These are phyloP conservation scores for Sandelia bainsii DNA, from an alignment of 2,797 vertebrate genomes.

Conservation along the genomic window DNA sequence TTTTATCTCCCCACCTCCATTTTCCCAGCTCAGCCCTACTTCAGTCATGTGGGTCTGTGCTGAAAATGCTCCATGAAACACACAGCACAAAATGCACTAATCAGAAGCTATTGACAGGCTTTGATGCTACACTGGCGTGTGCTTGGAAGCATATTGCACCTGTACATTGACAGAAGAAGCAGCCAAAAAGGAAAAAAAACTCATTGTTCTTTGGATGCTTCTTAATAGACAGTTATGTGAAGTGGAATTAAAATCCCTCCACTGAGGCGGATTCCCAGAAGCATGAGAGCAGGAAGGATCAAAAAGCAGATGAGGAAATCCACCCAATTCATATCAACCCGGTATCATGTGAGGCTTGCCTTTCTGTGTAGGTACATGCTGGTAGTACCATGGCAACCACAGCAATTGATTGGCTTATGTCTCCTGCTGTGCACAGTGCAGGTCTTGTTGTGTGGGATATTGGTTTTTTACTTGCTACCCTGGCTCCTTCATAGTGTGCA, in stretches of 20 bases:
- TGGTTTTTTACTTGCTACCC: conserved; percentile 59
- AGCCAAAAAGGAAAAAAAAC: not conserved
- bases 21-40: not conserved
- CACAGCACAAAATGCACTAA: conserved; percentile 39
- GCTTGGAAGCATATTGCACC: conserved; percentile 17
- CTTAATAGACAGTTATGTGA: conserved; percentile 8
- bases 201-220: conserved; percentile 43
- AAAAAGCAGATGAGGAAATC: conserved; percentile 63
- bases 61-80: conserved; percentile 14
- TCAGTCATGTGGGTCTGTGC: conserved; percentile 14
- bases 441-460: conserved; percentile 73
- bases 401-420: conserved; percentile 71
- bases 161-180: conserved; percentile 30
- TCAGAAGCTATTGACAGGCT: conserved; percentile 51
- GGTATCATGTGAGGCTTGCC: conserved; percentile 55
- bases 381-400: conserved; percentile 74
- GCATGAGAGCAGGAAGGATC: conserved; percentile 31
- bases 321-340: conserved; percentile 52
- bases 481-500: conserved; percentile 60
- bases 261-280: conserved; percentile 13
- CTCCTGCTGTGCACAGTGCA: conserved; percentile 55
- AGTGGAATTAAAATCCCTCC: conserved; percentile 45
- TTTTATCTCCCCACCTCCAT: conserved; percentile 23
- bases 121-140: conserved; percentile 32
- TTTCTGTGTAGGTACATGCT: conserved; percentile 59